Conservation (phyloP, 2,113 vertebrate species). For the Ammospiza caudacuta region DNA sequence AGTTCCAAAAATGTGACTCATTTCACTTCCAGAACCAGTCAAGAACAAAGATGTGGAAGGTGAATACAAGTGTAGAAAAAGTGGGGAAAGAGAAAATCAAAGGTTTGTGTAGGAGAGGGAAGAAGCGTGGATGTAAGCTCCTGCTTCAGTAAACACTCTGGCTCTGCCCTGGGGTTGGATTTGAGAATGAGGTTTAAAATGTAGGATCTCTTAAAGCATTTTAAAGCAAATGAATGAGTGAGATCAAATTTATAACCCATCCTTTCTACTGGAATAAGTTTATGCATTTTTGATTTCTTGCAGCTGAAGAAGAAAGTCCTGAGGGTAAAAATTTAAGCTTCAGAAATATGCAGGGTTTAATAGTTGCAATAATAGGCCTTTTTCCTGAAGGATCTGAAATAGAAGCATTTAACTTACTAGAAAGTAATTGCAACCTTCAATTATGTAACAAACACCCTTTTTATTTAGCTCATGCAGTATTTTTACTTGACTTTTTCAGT, state of each 20-base stretch:
- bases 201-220: background rate
- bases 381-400: background rate
- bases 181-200: background rate
- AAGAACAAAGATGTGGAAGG: background rate
- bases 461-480: background rate
- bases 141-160: background rate
- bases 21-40: background rate
- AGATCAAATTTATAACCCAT: background rate
- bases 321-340: slow-evolving; percentile 5
- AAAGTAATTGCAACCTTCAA: slow-evolving; percentile 13
- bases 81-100: accelerated
- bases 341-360: slow-evolving; percentile 4
- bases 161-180: background rate
- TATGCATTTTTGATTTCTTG: slow-evolving; percentile 2
- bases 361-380: background rate
- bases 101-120: background rate
- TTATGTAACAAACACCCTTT: background rate
- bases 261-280: background rate
- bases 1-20: background rate
- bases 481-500: background rate
- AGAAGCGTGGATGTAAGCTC: background rate
- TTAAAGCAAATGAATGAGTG: background rate
- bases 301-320: background rate
- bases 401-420: background rate
- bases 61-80: accelerated